phyloP scores from a whole-genome alignment of 1,140 invertebrate species.

The Apolygus lucorum region DNA sequence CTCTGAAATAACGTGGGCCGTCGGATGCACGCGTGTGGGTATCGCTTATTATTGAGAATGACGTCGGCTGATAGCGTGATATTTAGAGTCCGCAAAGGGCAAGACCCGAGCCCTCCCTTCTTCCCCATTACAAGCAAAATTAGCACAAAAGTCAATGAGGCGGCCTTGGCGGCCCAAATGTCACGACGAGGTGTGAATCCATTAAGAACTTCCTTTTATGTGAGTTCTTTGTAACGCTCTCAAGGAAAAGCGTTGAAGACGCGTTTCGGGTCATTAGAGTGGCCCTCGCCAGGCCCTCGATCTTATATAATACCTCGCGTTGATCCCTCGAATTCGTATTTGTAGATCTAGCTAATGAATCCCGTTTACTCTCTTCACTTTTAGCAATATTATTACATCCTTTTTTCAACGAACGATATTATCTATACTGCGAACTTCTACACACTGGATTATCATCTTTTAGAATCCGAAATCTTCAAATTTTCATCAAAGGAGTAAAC shows the following conservation, averaged over 20 bases:
- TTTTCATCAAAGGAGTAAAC: no score
- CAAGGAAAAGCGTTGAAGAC: neutral
- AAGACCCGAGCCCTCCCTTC: no score
- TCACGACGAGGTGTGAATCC: neutral
- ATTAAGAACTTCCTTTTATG: neutral
- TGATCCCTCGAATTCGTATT: no score
- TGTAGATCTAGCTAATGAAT: no score
- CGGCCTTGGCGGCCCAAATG: neutral
- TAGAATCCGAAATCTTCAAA: no score
- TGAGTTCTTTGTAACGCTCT: neutral
- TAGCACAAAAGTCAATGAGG: neutral
- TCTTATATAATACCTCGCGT: neutral
- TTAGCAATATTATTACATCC: no score
- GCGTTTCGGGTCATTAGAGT: neutral
- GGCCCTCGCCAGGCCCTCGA: neutral
- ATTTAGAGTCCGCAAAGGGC: neutral
- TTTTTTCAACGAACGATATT: no score
- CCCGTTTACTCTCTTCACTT: no score
- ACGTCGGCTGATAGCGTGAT: neutral
- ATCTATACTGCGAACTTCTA: no score
- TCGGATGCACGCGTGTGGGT: neutral
- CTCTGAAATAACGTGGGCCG: neutral
- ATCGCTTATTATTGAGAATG: conserved; percentile 1
- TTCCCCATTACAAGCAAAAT: neutral
- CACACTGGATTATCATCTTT: no score